Conservation (phyloP, 2,113 vertebrate genomes). For the Syngnathoides biaculeatus region DNA sequence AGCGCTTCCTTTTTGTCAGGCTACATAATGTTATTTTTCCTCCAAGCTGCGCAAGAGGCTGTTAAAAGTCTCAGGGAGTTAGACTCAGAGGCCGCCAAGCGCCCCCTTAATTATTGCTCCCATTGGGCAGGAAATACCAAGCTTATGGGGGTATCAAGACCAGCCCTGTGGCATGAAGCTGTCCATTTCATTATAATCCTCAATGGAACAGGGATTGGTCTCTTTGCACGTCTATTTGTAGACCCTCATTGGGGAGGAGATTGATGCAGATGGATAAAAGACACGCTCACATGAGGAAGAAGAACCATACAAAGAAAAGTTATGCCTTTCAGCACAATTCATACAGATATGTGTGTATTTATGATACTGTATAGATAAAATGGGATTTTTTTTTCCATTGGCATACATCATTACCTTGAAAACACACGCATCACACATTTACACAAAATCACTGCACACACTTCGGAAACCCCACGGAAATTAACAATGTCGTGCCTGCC, state of each 20-base stretch:
- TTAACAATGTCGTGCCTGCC: slow-evolving; percentile 61
- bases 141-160: slow-evolving; percentile 57
- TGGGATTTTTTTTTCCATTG: slow-evolving; percentile 1
- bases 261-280: slow-evolving; percentile 23
- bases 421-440: slow-evolving; percentile 20
- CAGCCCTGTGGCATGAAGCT: slow-evolving; percentile 52
- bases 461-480: slow-evolving; percentile 40
- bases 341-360: neutral
- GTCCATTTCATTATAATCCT: slow-evolving; percentile 58
- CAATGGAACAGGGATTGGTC: slow-evolving; percentile 58
- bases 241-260: slow-evolving; percentile 24
- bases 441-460: slow-evolving; percentile 37
- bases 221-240: slow-evolving; percentile 71
- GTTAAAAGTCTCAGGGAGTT: slow-evolving; percentile 54
- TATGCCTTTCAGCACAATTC: slow-evolving; percentile 11
- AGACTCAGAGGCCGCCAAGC: slow-evolving; percentile 47
- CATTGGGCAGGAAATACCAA: slow-evolving; percentile 62
- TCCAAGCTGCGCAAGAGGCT: slow-evolving; percentile 49
- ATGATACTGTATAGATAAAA: neutral
- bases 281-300: slow-evolving; percentile 15
- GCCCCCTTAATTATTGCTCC: slow-evolving; percentile 63
- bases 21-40: slow-evolving; percentile 28
- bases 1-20: neutral
- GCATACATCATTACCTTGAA: slow-evolving; percentile 14
- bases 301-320: slow-evolving; percentile 14